These are phyloP conservation scores for Propithecus perrieri DNA, from an alignment of 2,797 vertebrate species.

Conservation along the genomic window DNA sequence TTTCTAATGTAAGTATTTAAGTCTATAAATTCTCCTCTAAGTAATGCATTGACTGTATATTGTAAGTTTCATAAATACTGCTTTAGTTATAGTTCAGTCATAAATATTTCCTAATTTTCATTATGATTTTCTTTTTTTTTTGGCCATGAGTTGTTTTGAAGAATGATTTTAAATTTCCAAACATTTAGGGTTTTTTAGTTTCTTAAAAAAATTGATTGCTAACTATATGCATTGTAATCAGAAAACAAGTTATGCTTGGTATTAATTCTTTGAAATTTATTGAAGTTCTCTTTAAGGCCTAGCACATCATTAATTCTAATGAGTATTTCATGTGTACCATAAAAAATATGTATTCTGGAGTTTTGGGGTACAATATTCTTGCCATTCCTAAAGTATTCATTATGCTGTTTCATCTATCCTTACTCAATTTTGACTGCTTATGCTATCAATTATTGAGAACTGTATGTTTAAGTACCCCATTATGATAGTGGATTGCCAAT, in stretches of 20 bases:
- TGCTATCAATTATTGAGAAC: not conserved
- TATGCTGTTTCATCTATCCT: not conserved
- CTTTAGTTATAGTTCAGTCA: not conserved
- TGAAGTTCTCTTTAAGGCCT: not conserved
- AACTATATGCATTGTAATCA: not conserved
- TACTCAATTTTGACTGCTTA: not conserved
- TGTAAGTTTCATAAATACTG: not conserved
- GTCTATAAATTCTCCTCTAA: not conserved
- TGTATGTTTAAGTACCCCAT: not conserved
- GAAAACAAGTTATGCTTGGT: not conserved
- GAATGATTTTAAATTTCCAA: conserved; percentile 21
- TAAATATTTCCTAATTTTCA: conserved; percentile 9
- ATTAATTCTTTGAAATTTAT: not conserved
- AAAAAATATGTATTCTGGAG: not conserved
- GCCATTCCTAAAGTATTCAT: not conserved
- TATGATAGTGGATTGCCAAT: not conserved
- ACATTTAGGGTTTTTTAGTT: not conserved
- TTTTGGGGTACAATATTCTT: not conserved
- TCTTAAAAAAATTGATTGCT: not conserved
- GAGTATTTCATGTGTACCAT: not conserved
- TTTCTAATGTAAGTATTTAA: not conserved
- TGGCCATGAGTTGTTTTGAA: not conserved
- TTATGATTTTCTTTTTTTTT: not conserved
- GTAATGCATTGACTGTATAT: not conserved
- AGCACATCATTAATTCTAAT: not conserved